These are phyloP conservation scores for Leptinotarsa defecta DNA, from an alignment of 1,140 invertebrate genomes.

Conservation along the genomic window DNA sequence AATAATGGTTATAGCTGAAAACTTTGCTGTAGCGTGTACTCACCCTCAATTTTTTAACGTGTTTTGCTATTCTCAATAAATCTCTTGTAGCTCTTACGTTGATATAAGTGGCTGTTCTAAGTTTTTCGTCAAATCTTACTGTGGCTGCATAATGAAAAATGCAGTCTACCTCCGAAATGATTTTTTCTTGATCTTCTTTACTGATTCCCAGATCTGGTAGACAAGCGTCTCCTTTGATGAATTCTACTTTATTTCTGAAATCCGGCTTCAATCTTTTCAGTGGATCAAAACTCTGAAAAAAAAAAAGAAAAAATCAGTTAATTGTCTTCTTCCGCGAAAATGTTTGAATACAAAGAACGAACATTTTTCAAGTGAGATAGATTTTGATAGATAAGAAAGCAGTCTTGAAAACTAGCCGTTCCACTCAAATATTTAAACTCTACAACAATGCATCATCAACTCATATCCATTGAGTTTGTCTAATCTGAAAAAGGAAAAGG, in stretches of 20 bases:
- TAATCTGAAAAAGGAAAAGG: too few relatives aligned
- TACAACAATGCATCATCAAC: too few relatives aligned
- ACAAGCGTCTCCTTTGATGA: conserved; percentile 67
- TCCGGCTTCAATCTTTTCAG: conserved; percentile 58
- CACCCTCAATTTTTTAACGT: conserved; percentile 60
- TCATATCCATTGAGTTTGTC: too few relatives aligned
- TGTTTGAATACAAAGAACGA: too few relatives aligned
- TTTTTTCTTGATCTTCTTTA: conserved; percentile 60
- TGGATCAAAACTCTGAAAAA: conserved; percentile 41
- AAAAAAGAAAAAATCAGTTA: not conserved
- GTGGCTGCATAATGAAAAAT: conserved; percentile 70
- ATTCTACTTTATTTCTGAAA: conserved; percentile 67
- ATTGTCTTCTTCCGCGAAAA: too few relatives aligned
- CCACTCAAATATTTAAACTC: too few relatives aligned
- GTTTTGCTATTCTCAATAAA: conserved; percentile 66
- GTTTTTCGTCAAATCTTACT: conserved; percentile 72
- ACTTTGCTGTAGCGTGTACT: not conserved
- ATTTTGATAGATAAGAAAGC: too few relatives aligned
- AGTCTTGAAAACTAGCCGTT: too few relatives aligned
- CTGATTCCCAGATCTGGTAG: conserved; percentile 66
- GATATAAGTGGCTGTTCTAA: conserved; percentile 67
- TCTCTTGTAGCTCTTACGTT: conserved; percentile 72
- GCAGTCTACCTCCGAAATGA: conserved; percentile 63
- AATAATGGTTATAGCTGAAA: not conserved
- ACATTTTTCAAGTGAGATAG: too few relatives aligned